Evolutionary conservation across 1,140 invertebrate genomes (phyloP).

Genomic region (Pinna nobilis): DNA sequence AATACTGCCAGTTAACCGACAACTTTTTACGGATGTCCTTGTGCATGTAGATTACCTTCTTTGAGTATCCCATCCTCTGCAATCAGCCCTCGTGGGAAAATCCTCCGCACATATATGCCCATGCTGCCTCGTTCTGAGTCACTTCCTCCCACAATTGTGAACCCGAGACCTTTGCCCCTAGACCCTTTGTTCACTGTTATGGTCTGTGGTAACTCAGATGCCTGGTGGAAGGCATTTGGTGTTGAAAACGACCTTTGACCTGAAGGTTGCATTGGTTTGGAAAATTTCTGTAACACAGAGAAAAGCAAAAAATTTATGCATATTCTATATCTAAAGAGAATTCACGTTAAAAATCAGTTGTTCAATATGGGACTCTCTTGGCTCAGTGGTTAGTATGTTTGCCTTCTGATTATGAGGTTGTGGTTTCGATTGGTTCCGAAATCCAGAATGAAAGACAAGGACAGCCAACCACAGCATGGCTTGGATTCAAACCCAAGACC

Average conservation of each 20-base stretch:
- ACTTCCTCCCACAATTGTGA: constrained; percentile 92
- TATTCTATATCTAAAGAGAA: not conserved
- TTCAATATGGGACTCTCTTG: no score
- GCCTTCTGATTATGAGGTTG: no score
- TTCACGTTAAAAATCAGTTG: no score
- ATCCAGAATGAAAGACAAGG: not conserved
- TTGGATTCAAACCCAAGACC: no score
- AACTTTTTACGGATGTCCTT: no score
- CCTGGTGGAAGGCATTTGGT: not conserved
- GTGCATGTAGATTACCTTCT: constrained; percentile 90
- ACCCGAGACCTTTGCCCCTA: constrained; percentile 90
- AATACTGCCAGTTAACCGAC: no score
- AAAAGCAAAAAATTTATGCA: not conserved
- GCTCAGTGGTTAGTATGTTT: no score
- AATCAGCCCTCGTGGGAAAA: constrained; percentile 91
- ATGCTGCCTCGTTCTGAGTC: constrained; percentile 92
- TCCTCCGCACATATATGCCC: constrained; percentile 93
- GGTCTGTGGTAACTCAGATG: constrained; percentile 72
- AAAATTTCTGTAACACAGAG: constrained; percentile 50
- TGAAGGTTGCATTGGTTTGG: constrained; percentile 18
- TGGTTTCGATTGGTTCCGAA: no score
- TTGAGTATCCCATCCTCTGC: constrained; percentile 86
- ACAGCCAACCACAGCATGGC: no score
- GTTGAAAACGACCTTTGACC: no score
- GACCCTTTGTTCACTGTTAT: constrained; percentile 87